phyloP scores from a whole-genome alignment of 1,140 invertebrate genomes.

The Ruditapes philippinarum region DNA sequence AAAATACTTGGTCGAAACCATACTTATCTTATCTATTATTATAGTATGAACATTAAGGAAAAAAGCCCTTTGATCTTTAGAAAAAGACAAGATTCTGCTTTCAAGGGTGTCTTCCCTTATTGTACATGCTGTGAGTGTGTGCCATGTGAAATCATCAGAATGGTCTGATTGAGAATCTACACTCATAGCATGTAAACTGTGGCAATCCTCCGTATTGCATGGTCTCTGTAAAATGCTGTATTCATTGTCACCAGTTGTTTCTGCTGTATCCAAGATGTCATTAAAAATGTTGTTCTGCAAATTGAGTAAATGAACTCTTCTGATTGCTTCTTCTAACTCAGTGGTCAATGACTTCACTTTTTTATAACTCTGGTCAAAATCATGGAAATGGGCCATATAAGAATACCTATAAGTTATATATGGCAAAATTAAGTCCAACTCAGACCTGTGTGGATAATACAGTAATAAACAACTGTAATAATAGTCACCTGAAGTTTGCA shows the following conservation, averaged over 20 bases:
- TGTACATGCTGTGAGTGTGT: no score
- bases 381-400: background rate
- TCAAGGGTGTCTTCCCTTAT: no score
- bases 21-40: slow-evolving; percentile 69
- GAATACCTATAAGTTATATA: background rate
- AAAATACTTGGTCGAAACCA: slow-evolving; percentile 56
- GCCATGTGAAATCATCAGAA: no score
- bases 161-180: no score
- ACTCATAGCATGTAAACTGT: no score
- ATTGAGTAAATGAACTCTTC: no score
- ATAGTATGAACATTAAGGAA: slow-evolving; percentile 58
- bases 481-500: background rate
- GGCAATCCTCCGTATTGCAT: no score
- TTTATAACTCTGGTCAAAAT: no score
- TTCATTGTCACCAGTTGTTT: background rate
- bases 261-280: background rate
- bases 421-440: background rate
- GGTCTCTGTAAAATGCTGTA: no score
- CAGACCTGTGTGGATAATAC: slow-evolving; percentile 1
- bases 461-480: background rate
- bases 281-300: no score
- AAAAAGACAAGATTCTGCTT: background rate
- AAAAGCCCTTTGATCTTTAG: background rate
- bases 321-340: no score
- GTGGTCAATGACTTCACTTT: no score